These are phyloP conservation scores for Drosophila lacertosa DNA, from an alignment of 1,140 invertebrate genomes.

Conservation along the genomic window DNA sequence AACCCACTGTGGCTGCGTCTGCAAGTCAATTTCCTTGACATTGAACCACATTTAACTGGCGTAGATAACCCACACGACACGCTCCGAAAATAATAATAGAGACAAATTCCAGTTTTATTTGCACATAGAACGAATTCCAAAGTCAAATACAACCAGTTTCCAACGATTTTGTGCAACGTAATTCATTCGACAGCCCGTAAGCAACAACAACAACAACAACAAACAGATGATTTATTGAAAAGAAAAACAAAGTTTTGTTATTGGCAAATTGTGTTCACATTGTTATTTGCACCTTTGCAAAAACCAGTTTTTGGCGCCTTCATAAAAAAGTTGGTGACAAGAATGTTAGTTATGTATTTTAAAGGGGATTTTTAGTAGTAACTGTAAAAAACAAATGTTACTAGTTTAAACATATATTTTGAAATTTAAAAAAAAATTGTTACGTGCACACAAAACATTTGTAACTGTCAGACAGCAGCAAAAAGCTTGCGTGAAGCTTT, in stretches of 20 bases:
- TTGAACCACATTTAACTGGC: constrained; percentile 65
- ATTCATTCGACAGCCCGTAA: constrained; percentile 31
- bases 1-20: background rate
- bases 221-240: constrained; percentile 47
- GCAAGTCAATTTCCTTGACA: constrained; percentile 62
- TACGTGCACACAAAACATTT: background rate
- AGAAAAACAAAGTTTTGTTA: constrained; percentile 24
- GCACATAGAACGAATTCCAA: constrained; percentile 62
- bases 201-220: constrained; percentile 28
- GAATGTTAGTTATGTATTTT: too few species aligned
- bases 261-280: constrained; percentile 18
- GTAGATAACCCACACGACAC: constrained; percentile 8
- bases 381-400: background rate
- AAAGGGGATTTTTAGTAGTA: background rate
- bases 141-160: constrained; percentile 45
- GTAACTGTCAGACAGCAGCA: background rate
- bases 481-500: constrained; percentile 49
- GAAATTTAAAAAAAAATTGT: background rate
- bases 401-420: background rate
- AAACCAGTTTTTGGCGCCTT: constrained; percentile 40
- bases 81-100: constrained; percentile 16
- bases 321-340: too few species aligned
- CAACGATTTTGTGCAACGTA: constrained; percentile 28
- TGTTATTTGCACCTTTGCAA: constrained; percentile 9
- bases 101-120: constrained; percentile 42